Conservation (phyloP, 2,888 invertebrate species). For the Panopea generosa region DNA sequence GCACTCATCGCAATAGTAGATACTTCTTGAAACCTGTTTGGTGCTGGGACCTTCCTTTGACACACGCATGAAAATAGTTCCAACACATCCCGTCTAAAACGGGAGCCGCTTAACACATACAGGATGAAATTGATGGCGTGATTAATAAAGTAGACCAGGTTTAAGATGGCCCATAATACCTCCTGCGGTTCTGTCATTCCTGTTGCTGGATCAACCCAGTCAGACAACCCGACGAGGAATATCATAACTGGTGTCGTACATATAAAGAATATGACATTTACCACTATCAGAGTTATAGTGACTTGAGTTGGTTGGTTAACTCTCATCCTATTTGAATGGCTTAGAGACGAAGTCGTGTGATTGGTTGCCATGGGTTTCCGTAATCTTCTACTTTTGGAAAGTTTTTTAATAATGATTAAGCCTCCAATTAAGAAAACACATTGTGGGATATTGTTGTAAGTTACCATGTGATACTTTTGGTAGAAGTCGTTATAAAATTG, state of each 20-base stretch:
- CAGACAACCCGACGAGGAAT: constrained; percentile 5
- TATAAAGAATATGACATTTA: constrained; percentile 19
- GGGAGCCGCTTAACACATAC: constrained; percentile 19
- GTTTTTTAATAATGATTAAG: constrained; percentile 7
- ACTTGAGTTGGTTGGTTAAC: constrained; percentile 4
- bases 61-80: not conserved
- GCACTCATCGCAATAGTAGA: no score
- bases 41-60: no score
- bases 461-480: not conserved
- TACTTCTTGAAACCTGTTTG: no score
- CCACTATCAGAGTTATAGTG: constrained; percentile 16
- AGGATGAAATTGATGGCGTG: constrained; percentile 27
- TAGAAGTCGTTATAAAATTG: constrained; percentile 1
- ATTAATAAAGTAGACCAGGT: constrained; percentile 14
- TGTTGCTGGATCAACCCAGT: constrained; percentile 7
- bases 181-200: constrained; percentile 31
- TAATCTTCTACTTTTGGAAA: not conserved
- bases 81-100: constrained; percentile 8
- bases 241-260: constrained; percentile 11
- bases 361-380: not conserved
- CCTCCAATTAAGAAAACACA: constrained; percentile 13
- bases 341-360: no score
- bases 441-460: constrained; percentile 12
- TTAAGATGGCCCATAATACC: constrained; percentile 24
- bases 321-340: no score